Conservation (phyloP, 1,140 invertebrate genomes). For the Rhysida immarginata region DNA sequence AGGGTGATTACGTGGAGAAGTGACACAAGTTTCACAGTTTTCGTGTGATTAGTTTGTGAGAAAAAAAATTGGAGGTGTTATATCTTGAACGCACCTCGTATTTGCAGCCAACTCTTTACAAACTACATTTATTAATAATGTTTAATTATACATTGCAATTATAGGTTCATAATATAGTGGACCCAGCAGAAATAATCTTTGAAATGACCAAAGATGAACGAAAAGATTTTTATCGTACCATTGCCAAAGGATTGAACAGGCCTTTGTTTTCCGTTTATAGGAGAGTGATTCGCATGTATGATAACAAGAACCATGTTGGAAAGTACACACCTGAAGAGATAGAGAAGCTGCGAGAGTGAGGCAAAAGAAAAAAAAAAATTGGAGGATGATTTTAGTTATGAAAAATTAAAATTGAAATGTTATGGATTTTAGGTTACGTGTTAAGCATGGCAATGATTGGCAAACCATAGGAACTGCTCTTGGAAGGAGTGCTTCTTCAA, state of each 20-base stretch:
- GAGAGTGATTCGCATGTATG: conserved; percentile 37
- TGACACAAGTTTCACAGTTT: no score
- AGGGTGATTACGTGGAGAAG: no score
- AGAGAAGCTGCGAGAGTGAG: conserved; percentile 30
- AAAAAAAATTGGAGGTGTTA: no score
- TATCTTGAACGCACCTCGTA: no score
- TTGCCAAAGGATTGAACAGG: conserved; percentile 33
- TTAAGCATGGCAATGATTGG: conserved; percentile 36
- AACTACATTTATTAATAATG: no score
- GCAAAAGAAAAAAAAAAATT: no score
- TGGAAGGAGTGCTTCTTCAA: conserved; percentile 37
- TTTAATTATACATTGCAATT: no score
- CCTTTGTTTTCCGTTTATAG: conserved; percentile 37
- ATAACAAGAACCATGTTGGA: conserved; percentile 37
- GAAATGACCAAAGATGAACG: conserved; percentile 36
- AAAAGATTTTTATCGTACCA: conserved; percentile 35
- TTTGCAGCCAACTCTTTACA: no score
- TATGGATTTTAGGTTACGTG: conserved; percentile 27
- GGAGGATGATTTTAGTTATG: no score
- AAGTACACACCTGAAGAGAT: conserved; percentile 36
- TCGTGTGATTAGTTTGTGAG: no score
- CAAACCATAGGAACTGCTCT: conserved; percentile 33
- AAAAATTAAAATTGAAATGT: no score
- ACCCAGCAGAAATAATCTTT: conserved; percentile 35
- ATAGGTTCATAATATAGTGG: conserved; percentile 20